Evolutionary conservation across 2,797 vertebrate species (phyloP), one percentile per base, ranked within the genome.

Genomic region (Falco naumanni): DNA sequence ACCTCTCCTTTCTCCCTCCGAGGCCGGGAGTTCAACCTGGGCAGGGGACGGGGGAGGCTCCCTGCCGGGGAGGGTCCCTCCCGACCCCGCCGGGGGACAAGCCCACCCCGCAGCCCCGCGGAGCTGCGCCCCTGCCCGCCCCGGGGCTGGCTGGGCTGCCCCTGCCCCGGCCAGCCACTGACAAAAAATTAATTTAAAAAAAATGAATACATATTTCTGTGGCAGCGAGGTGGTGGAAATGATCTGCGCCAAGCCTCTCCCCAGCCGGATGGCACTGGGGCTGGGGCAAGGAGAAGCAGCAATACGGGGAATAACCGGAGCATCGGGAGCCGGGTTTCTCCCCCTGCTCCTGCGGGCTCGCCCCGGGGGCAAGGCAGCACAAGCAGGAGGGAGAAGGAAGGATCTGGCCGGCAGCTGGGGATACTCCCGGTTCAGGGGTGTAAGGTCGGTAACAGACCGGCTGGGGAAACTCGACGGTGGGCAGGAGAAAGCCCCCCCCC

Each of bases 41-140:
- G 43, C 16, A 26, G 39, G 65, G 53, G 47, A 43, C 2, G 17
- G 31, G 25, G 5, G 17, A 3, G 1, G 5, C 1, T n/a, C 22
- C 12, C 25, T 33, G 31, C 33, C 31, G 3, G 25, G 5, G 17
- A 3, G 1, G 6, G 1, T n/a, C 22, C 12, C 25, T 33, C n/a
- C 33, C n/a, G 3, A 10, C 16, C 21, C 64, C 22, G 2, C 19
- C 9, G 34, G 47, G 24, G 12, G 48, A 14, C 18, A 21, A 56
- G 13, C 41, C n/a, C n/a, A 7, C 5, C 60, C 20, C 33, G 11
- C 21, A 22, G 31, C 50, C 37, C n/a, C 11, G 10, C 6, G 4
- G 59, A 86, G 26, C 13, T 45, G 29, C 9, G 17, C 34, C 60
- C 50, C 61, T 60, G 70, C 64, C 28, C 6, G 19, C 70, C 41